Evolutionary conservation across 2,797 vertebrate species (phyloP), one percentile per base, ranked within the genome.

Genomic region (Microcaecilia unicolor): DNA sequence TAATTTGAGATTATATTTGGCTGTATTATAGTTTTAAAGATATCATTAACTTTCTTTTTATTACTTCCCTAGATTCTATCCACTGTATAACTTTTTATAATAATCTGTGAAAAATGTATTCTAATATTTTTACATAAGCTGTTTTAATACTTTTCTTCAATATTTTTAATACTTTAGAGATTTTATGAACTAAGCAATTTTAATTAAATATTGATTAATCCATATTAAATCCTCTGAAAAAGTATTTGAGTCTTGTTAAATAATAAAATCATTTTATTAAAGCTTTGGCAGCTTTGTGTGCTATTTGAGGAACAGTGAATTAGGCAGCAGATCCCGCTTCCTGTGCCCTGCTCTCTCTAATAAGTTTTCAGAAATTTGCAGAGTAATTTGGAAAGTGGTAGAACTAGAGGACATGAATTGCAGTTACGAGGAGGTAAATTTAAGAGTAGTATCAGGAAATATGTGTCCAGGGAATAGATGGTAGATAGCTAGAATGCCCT

Each of bases 181-280:
- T 10, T 4, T 13, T 15, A 15, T 25, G 10, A 9, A 22, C 13
- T 28, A 23, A 31, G 21, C 25, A 37, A 25, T 32, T 22, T 9
- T 28, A 50, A 38, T 26, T 46, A 5, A 15, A 5, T 24, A 34
- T 56, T 49, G 33, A 44, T 42, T 41, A 26, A 46, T n/a, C 4
- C 23, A 9, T 31, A 11, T 30, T 15, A 42, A 44, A 42, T 26
- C 15, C 15, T 5, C 3, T 5, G 7, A 15, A 41, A 19, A 13
- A 27, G 18, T 3, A 18, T 18, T 18, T 2, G 7, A 12, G 4
- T 6, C 3, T 35, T 30, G 16, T 39, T 37, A 36, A 43, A 33
- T 17, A 28, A 23, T 37, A 31, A 10, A 9, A 43, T 25, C 37
- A 5, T 4, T 18, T 26, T 18, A 11, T 8, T 9, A 14, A 7